Percentiles rank a stretch among this genome's conserved stretches.
These are phyloP conservation scores for Argyrosomus regius DNA, from an alignment of 2,797 vertebrate species.

Conservation along the genomic window DNA sequence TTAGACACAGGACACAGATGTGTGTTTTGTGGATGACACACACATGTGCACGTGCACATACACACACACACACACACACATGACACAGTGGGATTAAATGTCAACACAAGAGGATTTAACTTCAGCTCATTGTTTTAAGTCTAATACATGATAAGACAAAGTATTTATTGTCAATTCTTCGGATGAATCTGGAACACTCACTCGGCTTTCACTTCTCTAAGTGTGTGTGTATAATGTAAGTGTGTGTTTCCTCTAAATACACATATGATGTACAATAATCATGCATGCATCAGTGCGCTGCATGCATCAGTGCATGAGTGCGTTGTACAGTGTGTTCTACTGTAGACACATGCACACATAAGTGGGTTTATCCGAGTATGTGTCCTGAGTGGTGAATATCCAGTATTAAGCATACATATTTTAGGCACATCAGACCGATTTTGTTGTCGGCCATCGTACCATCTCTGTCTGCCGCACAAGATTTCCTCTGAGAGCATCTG, in stretches of 20 bases:
- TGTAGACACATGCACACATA: slow-evolving; percentile 1
- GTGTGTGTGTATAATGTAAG: neutral
- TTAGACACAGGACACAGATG: neutral
- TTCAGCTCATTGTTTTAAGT: slow-evolving; percentile 68
- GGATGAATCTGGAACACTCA: slow-evolving; percentile 16
- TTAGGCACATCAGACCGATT: slow-evolving; percentile 10
- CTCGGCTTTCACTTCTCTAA: neutral
- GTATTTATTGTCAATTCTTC: slow-evolving; percentile 27
- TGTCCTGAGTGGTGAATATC: slow-evolving; percentile 22
- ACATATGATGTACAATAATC: neutral
- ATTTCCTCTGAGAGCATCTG: slow-evolving; percentile 40
- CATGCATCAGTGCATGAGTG: neutral
- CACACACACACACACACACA: slow-evolving; percentile 7
- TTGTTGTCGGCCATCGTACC: neutral
- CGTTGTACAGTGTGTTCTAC: neutral
- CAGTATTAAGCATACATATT: slow-evolving; percentile 16
- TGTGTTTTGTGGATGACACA: slow-evolving; percentile 19
- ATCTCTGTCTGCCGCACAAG: neutral
- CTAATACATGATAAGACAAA: slow-evolving; percentile 54
- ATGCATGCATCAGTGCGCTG: neutral
- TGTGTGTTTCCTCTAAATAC: neutral
- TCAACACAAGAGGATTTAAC: slow-evolving; percentile 74
- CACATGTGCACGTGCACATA: neutral
- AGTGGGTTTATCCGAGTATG: slow-evolving; percentile 3
- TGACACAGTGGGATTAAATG: slow-evolving; percentile 71